These are phyloP conservation scores for Xiphorhynchus erythropygius DNA, from an alignment of 2,797 vertebrate genomes.

Conservation along the genomic window DNA sequence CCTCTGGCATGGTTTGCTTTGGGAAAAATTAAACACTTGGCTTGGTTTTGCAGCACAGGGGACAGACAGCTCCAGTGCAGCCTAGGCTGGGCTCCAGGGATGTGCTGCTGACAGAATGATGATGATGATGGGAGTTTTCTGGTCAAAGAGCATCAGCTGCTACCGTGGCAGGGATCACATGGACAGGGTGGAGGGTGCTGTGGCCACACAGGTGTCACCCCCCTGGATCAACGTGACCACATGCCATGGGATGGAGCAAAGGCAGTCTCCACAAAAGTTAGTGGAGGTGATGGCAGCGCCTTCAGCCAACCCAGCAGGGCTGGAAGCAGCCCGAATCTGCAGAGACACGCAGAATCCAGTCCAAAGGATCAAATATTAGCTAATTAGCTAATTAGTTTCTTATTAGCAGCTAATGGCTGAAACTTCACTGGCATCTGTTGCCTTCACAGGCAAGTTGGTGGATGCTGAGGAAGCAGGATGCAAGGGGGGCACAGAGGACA, in stretches of 20 bases:
- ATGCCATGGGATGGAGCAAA: rapidly evolving
- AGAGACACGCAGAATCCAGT: neutral
- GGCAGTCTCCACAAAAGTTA: rapidly evolving
- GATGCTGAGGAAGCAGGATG: neutral
- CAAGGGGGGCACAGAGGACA: neutral
- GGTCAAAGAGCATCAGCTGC: neutral
- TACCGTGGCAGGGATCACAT: rapidly evolving
- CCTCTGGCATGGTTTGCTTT: neutral
- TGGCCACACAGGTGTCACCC: neutral
- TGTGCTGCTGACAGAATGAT: rapidly evolving
- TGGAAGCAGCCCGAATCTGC: neutral
- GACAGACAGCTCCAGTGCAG: neutral
- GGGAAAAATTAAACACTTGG: neutral
- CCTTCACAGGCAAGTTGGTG: neutral
- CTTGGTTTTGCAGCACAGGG: neutral
- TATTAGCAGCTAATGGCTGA: neutral
- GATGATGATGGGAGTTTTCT: neutral
- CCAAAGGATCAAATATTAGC: neutral
- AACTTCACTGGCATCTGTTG: neutral
- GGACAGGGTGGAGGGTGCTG: neutral
- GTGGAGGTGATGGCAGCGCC: neutral
- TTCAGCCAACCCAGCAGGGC: neutral
- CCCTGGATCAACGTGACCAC: rapidly evolving
- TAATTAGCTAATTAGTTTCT: neutral
- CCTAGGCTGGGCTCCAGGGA: neutral